Evolutionary conservation across 2,113 vertebrate genomes (phyloP), one percentile per base, ranked within the genome.

Genomic region (Castor canadensis): DNA sequence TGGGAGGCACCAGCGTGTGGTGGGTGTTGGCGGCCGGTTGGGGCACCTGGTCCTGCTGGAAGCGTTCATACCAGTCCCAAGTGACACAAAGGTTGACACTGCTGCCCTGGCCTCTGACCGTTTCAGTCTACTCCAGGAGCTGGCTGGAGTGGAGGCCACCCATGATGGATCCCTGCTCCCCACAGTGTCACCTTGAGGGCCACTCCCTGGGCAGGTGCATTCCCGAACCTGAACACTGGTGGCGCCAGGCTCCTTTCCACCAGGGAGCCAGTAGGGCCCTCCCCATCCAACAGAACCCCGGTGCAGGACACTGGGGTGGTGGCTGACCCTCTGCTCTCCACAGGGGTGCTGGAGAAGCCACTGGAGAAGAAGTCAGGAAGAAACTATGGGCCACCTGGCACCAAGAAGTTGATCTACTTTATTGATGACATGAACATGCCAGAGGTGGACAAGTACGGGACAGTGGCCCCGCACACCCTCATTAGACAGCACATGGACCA

Each of bases 401-500:
- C 97, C 69, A 98, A 66, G 96, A 98, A 96, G 95, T 97, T 98
- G 0, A 95, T 99, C 92, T 99, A 98, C 90, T 98, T 98, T 96
- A 98, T 98, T 0, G 98, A 98, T 0, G 98, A 98, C 93, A 98
- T 99, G 98, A 98, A 98, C 95, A 98, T 98, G 98, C 98, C 98
- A 0, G 98, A 98, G 93, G 98, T 99, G 87, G 98, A 98, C 97
- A 98, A 98, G 93, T 98, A 98, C 0, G 98, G 98, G 93, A 98
- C 98, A 0, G 98, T 98, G 95, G 98, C 98, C 72, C 98, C 98
- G 0, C 98, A 99, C 95, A 98, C 98, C 0, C 98, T 99, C 43
- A 98, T 98, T 90, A 97, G 98, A 6, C 98, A 99, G 96, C 98
- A 99, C 96, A 95, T 99, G 98, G 98, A 98, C 97, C 98, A 98